Conservation (phyloP, 2,113 vertebrate species). For the Melanostigma gelatinosum region DNA sequence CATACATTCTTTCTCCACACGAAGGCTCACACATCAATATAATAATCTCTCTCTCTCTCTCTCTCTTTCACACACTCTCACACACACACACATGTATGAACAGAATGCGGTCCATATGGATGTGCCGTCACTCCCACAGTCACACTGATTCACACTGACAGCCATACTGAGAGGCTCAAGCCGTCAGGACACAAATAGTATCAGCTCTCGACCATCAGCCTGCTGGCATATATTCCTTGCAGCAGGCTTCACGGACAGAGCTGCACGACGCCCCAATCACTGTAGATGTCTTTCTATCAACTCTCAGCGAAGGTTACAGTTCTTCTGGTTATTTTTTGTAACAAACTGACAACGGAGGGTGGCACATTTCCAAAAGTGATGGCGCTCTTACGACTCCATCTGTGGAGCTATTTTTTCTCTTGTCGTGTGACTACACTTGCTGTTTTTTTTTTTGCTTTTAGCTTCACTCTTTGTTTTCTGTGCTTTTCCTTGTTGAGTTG, state of each 20-base stretch:
- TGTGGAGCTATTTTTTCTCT: background rate
- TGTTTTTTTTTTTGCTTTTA: background rate
- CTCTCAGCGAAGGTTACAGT: background rate
- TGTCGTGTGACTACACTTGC: background rate
- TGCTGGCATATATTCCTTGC: conserved; percentile 32
- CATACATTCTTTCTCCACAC: conserved; percentile 65
- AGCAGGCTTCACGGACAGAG: conserved; percentile 15
- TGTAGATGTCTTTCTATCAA: background rate
- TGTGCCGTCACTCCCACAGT: conserved; percentile 61
- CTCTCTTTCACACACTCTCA: conserved; percentile 15
- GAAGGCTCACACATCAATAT: conserved; percentile 63
- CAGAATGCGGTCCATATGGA: conserved; percentile 69
- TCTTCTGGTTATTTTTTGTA: background rate
- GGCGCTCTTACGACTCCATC: background rate
- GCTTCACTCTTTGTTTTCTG: background rate
- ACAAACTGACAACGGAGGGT: conserved; percentile 2
- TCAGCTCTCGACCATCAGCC: conserved; percentile 54
- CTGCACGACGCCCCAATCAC: background rate
- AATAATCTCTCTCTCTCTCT: conserved; percentile 12
- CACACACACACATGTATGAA: conserved; percentile 34
- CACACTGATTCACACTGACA: conserved; percentile 68
- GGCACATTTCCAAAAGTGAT: conserved; percentile 15
- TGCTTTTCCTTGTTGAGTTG: background rate
- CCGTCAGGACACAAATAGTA: conserved; percentile 71
- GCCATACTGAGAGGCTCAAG: conserved; percentile 54